phyloP scores from a whole-genome alignment of 2,888 invertebrate genomes.

The Tetheella fluctuosa region DNA sequence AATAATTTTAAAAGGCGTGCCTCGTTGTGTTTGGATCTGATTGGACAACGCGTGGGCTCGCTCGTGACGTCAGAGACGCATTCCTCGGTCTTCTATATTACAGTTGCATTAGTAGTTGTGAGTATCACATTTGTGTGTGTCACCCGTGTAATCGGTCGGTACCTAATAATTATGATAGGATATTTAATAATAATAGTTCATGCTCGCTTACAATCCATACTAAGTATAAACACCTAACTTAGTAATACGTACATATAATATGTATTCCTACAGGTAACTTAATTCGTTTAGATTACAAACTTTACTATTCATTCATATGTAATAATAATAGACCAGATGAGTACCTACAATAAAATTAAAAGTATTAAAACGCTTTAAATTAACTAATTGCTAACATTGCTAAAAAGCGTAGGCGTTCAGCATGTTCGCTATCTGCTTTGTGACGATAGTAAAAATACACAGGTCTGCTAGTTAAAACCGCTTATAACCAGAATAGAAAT shows the following conservation, averaged over 20 bases:
- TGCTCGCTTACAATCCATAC: constrained; percentile 13
- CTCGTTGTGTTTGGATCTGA: constrained; percentile 81
- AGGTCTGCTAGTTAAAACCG: neutral
- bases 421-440: constrained; percentile 11
- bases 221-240: neutral
- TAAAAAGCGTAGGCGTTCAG: neutral
- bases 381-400: neutral
- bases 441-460: constrained; percentile 11
- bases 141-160: constrained; percentile 30
- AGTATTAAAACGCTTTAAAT: neutral
- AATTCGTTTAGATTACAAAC: too few species aligned
- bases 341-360: neutral
- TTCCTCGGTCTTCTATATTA: constrained; percentile 75
- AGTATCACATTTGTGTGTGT: constrained; percentile 32
- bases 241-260: too few species aligned
- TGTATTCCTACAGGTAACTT: constrained; percentile 5
- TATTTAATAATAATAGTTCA: constrained; percentile 6
- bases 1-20: constrained; percentile 83
- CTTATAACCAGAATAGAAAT: constrained; percentile 4
- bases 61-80: constrained; percentile 78
- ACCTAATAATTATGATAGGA: constrained; percentile 21
- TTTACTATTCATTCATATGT: too few species aligned
- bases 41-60: constrained; percentile 81
- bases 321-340: too few species aligned
- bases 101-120: constrained; percentile 56